Evolutionary conservation across 2,797 vertebrate genomes (phyloP), one percentile per base, ranked within the genome.

Genomic region (Toxotes lorentzi): DNA sequence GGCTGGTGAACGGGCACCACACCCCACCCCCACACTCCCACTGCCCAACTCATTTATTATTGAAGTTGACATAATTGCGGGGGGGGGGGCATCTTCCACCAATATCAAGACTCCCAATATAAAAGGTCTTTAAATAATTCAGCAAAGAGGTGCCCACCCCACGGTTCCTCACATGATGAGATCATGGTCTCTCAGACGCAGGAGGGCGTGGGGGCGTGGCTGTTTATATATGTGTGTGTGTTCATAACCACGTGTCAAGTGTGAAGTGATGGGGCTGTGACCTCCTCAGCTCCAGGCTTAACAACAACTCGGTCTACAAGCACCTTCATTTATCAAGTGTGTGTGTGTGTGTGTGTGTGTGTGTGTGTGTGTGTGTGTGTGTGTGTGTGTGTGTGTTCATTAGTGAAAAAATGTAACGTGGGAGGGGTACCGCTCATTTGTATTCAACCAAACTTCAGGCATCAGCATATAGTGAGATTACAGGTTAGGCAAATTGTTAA

Each of bases 61-160:
- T 93, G 32, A 93, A 73, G 84, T 60, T 73, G 86, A 91, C 91
- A 92, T 87, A 88, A 93, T 87, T 89, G 86, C 73, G 45, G n/a
- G 60, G 74, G 32, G 5, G 17, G 35, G 34, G 57, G 67, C 68
- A 81, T 86, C 71, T 73, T 81, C 73, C 67, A 83, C 80, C 83
- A 88, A 85, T 87, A 91, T 92, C 89, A 87, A 81, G 85, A 70
- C 71, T 85, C 81, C 43, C 19, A 50, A 85, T 88, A 90, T 86
- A 89, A 89, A 90, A 85, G 74, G 71, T 23, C 56, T 70, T 79
- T 94, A 54, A 93, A 94, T 94, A 84, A 94, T 94, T 94, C 81
- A 94, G 73, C 32, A 72, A 70, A 27, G 68, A 69, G 64, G 79
- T 88, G 87, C 77, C 83, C 86, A 86, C 73, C 66, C 65, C 41